Evolutionary conservation across 2,797 vertebrate genomes (phyloP).

Genomic region (Pangasius djambal): DNA sequence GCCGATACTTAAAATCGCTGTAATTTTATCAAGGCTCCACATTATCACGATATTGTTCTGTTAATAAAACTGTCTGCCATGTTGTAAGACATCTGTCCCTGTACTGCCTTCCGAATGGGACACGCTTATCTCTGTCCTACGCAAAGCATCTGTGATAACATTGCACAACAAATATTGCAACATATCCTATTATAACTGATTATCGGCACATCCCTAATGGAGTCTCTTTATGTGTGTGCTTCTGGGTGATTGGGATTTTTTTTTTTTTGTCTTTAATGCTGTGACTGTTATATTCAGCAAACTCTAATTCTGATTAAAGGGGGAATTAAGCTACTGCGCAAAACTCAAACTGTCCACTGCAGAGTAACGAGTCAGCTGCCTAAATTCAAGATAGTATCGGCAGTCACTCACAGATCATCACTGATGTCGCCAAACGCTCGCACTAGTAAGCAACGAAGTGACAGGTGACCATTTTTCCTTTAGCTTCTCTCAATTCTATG

Average conservation of each 20-base stretch:
- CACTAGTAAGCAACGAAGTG: neutral
- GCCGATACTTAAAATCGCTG: neutral
- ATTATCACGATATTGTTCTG: neutral
- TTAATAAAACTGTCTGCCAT: neutral
- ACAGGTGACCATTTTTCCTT: neutral
- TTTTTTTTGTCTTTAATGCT: slow-evolving; percentile 47
- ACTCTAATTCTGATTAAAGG: neutral
- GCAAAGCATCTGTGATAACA: neutral
- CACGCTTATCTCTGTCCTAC: no score
- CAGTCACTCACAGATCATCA: neutral
- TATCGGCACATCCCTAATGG: slow-evolving; percentile 47
- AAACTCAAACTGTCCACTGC: slow-evolving; percentile 1
- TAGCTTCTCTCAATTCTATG: slow-evolving; percentile 1
- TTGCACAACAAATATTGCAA: neutral
- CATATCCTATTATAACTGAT: neutral
- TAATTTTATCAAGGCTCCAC: neutral
- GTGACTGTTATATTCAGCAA: slow-evolving; percentile 50
- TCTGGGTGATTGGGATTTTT: slow-evolving; percentile 64
- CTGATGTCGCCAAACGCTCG: neutral
- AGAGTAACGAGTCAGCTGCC: neutral
- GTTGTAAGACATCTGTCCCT: neutral
- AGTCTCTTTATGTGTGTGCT: slow-evolving; percentile 75
- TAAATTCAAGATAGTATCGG: neutral
- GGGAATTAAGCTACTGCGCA: neutral
- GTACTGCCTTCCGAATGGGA: neutral